These are phyloP conservation scores for Drosophila tripunctata DNA, from an alignment of 2,888 invertebrate genomes.

Conservation along the genomic window DNA sequence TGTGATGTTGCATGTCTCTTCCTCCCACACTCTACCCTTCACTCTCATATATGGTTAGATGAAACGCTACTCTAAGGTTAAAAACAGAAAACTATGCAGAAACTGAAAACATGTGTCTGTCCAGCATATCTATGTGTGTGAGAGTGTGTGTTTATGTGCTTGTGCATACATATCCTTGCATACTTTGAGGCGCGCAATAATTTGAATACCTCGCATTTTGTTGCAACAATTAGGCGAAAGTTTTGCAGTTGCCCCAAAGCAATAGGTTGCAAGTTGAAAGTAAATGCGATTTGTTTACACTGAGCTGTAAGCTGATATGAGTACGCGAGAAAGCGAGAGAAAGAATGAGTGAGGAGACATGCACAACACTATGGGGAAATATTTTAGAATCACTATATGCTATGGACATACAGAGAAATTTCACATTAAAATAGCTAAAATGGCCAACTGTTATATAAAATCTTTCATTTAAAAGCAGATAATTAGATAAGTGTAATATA, in stretches of 20 bases:
- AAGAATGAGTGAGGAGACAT: neutral
- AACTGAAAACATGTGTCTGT: slow-evolving; percentile 20
- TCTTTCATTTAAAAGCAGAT: too few relatives aligned
- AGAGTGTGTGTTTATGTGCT: neutral
- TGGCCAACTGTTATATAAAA: too few relatives aligned
- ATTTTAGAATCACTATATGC: too few relatives aligned
- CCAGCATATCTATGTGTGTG: neutral
- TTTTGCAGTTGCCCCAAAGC: slow-evolving; percentile 1
- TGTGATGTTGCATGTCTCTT: slow-evolving; percentile 19
- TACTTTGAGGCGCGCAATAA: slow-evolving; percentile 17
- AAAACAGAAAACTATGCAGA: slow-evolving; percentile 20
- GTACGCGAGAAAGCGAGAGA: neutral
- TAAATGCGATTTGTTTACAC: slow-evolving; percentile 1
- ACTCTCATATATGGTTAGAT: slow-evolving; percentile 1
- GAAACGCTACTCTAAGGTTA: slow-evolving; percentile 42
- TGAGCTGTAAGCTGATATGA: neutral
- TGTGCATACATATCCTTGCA: slow-evolving; percentile 28
- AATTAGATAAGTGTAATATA: too few relatives aligned
- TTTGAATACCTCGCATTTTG: slow-evolving; percentile 20
- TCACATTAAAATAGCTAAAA: too few relatives aligned
- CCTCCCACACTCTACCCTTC: slow-evolving; percentile 16
- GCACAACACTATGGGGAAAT: too few relatives aligned
- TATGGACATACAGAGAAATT: too few relatives aligned
- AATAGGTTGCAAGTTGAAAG: slow-evolving; percentile 10
- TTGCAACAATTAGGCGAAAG: slow-evolving; percentile 24